phyloP scores from a whole-genome alignment of 1,140 invertebrate genomes.

The Solen grandis region DNA sequence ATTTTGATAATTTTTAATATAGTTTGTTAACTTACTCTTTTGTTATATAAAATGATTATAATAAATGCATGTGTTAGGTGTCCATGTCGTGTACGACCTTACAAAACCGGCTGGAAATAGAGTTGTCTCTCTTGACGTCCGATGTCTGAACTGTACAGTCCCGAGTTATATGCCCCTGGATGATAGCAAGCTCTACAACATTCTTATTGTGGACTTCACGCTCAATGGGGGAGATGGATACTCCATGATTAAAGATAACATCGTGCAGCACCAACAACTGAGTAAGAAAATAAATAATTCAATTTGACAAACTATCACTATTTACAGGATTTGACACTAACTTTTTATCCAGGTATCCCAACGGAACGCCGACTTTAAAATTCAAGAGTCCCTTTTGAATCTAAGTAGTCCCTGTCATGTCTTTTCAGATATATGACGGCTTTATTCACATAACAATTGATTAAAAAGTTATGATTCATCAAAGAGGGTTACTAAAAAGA shows the following conservation, averaged over 20 bases:
- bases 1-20: too few species aligned
- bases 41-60: too few species aligned
- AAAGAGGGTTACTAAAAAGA: too few species aligned
- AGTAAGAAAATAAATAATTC: constrained; percentile 62
- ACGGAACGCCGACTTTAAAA: too few species aligned
- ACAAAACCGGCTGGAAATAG: constrained; percentile 83
- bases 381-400: too few species aligned
- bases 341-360: neutral
- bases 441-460: too few species aligned
- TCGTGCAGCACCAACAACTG: constrained; percentile 74
- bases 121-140: constrained; percentile 83
- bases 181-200: constrained; percentile 82
- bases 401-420: too few species aligned
- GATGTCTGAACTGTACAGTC: constrained; percentile 86
- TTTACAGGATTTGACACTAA: too few species aligned
- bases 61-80: too few species aligned
- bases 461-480: too few species aligned
- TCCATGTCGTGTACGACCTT: constrained; percentile 84
- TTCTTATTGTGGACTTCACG: constrained; percentile 85
- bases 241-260: constrained; percentile 78
- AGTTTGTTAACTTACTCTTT: too few species aligned
- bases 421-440: too few species aligned
- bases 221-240: constrained; percentile 86
- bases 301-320: neutral
- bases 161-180: constrained; percentile 84